Conservation (phyloP, 2,113 vertebrate species). For the Thamnophis sirtalis region DNA sequence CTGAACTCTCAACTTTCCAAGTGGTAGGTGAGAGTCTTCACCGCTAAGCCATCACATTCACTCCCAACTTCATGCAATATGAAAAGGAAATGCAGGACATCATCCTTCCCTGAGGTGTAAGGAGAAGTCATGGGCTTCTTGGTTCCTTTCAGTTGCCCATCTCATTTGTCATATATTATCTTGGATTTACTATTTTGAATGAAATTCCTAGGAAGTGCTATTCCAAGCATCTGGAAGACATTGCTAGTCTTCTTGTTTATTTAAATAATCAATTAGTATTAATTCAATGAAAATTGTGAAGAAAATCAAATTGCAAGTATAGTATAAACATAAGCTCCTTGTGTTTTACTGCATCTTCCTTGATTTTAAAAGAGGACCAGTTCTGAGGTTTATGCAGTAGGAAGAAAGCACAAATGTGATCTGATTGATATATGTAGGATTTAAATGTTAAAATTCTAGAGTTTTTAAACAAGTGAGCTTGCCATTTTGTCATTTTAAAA, state of each 20-base stretch:
- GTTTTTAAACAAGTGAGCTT: neutral
- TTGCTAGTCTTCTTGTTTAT: neutral
- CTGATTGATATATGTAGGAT: neutral
- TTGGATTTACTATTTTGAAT: neutral
- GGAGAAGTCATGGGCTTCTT: neutral
- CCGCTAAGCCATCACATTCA: neutral
- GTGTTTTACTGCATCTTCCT: neutral
- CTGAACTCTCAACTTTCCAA: neutral
- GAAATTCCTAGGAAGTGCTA: neutral
- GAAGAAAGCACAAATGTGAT: neutral
- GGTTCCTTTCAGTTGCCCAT: neutral
- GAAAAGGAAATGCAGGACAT: neutral
- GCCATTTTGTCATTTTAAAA: neutral
- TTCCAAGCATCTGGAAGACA: neutral
- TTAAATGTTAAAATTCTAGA: neutral
- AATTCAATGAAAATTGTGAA: neutral
- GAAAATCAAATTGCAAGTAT: neutral
- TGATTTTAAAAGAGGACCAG: neutral
- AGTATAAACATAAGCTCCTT: neutral
- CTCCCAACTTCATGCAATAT: neutral
- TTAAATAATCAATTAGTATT: neutral
- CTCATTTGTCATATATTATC: neutral
- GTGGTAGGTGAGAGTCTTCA: neutral
- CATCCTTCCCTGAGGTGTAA: neutral
- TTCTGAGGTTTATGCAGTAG: neutral